Evolutionary conservation across 2,113 vertebrate species (phyloP), one percentile per base, ranked within the genome.

Genomic region (Pachyramphus minor): DNA sequence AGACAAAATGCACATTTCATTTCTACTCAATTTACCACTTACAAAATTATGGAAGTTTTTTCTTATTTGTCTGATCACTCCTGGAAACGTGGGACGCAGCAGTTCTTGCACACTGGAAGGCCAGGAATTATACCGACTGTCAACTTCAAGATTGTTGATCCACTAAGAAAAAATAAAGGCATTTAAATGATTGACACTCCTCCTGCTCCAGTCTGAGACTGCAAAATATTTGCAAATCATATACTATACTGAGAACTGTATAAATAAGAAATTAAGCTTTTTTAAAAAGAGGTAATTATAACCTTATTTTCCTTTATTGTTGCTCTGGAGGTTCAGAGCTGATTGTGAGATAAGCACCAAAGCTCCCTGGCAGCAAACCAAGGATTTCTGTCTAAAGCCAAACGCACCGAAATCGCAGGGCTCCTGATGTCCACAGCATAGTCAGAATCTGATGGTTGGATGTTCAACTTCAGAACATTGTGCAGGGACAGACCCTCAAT

Each of bases 21-120:
- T 77, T 62, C 55, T 30, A 85, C 20, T 25, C 44, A 64, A 63
- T 44, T 31, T 24, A 35, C 60, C 87, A 97, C 98, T 97, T 95
- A 99, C 99, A 97, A 99, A 98, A 91, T 99, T 99, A 97, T 99
- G 99, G 93, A 99, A 98, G 97, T 99, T 99, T 94, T 99, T 99
- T 68, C 99, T 98, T 60, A 99, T 99, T 95, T 99, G 99, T 78
- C 99, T 98, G 94, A 99, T 99, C 89, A 99, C 99, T 8, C 99
- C 99, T 6, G 99, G 99, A 96, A 99, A 99, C 0, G 99, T 99
- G 22, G 99, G 99, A 28, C 99, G 98, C 86, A 99, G 98, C 69
- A 99, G 97, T 68, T 99, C 99, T 60, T 99, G 99, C 35, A 99
- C 97, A 7, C 96, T 99, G 77, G 98, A 98, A 69, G 99, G 99